These are phyloP conservation scores for Lucilia sericata DNA, from an alignment of 1,140 invertebrate genomes.

Conservation along the genomic window DNA sequence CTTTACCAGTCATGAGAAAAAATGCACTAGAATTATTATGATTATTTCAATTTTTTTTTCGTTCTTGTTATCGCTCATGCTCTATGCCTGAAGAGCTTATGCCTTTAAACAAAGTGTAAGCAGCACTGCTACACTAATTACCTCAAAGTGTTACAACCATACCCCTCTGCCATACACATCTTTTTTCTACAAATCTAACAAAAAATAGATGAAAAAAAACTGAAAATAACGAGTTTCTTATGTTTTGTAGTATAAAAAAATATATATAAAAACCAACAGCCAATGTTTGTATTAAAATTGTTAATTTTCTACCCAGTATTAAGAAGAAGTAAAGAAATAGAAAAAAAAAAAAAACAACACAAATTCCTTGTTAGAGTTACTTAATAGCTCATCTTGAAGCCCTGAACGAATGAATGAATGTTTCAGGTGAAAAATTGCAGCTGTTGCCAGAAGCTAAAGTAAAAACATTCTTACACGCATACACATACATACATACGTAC, in stretches of 20 bases:
- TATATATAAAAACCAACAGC: not conserved
- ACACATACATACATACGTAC: not conserved
- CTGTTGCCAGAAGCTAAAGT: slow-evolving; percentile 58
- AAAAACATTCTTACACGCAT: slow-evolving; percentile 6
- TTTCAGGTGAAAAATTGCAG: slow-evolving; percentile 67
- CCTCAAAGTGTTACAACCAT: slow-evolving; percentile 47
- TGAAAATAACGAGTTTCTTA: slow-evolving; percentile 41
- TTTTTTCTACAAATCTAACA: not conserved
- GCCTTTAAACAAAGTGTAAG: not conserved
- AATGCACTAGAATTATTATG: slow-evolving; percentile 25
- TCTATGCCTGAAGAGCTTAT: not conserved
- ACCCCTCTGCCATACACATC: not conserved
- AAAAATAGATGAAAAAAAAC: not conserved
- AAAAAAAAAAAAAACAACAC: slow-evolving; percentile 13
- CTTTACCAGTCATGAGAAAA: not conserved
- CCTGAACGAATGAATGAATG: slow-evolving; percentile 49
- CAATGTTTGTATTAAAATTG: slow-evolving; percentile 46
- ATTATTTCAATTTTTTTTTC: not conserved
- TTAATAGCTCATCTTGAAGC: slow-evolving; percentile 61
- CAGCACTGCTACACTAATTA: slow-evolving; percentile 43
- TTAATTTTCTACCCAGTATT: slow-evolving; percentile 46
- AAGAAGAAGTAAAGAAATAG: not conserved
- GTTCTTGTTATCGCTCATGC: no score
- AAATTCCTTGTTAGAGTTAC: slow-evolving; percentile 37
- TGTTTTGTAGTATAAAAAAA: not conserved